Evolutionary conservation across 2,888 invertebrate species (phyloP).

Genomic region (Chironomus riparius): DNA sequence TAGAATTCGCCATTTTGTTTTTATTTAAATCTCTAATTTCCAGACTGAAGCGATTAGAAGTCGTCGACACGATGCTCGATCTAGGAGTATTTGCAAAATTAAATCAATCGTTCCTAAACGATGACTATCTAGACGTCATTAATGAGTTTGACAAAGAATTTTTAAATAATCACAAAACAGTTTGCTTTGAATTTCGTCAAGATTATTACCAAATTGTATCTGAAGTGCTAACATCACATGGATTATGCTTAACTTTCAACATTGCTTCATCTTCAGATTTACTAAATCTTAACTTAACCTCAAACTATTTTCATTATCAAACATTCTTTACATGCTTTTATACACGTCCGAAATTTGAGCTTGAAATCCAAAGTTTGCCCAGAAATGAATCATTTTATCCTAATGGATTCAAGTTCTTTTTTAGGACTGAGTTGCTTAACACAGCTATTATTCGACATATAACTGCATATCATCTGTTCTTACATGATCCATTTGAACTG

Average conservation of each 20-base stretch:
- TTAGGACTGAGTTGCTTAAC: too few species aligned
- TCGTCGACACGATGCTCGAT: neutral
- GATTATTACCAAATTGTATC: neutral
- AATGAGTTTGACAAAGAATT: neutral
- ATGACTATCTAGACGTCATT: neutral
- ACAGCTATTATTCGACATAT: accelerated
- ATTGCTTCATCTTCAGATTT: neutral
- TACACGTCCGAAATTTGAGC: too few species aligned
- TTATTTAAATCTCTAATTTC: neutral
- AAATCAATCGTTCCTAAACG: neutral
- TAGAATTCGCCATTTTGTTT: too few species aligned
- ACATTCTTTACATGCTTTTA: too few species aligned
- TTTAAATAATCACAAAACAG: too few species aligned
- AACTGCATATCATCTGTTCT: neutral
- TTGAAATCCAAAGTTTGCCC: neutral
- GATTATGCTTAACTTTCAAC: neutral
- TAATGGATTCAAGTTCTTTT: neutral
- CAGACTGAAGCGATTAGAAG: neutral
- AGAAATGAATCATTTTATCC: neutral
- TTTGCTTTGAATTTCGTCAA: neutral
- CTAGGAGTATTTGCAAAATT: neutral
- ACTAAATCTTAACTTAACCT: neutral
- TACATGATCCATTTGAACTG: neutral
- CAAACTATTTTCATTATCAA: neutral
- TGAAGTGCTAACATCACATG: neutral